Evolutionary conservation across 2,888 invertebrate species (phyloP).

Genomic region (Diploptera punctata): DNA sequence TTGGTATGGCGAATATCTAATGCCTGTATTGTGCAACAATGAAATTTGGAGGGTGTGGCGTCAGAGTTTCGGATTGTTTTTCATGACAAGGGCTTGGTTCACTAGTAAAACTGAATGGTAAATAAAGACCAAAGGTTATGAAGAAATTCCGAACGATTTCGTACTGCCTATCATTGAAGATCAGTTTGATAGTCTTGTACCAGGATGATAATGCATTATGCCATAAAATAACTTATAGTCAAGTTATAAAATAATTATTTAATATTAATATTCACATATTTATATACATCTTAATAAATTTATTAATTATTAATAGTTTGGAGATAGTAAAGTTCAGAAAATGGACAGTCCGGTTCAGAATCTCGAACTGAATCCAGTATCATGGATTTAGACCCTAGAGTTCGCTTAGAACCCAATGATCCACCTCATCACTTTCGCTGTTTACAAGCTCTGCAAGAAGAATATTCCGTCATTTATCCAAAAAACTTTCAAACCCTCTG

Average conservation of each 20-base stretch:
- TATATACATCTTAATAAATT: too few relatives aligned
- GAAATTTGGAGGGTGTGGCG: background rate
- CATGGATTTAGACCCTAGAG: background rate
- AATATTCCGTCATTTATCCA: too few relatives aligned
- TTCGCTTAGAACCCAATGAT: background rate
- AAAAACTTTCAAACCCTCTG: background rate
- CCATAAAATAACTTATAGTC: background rate
- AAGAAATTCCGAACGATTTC: background rate
- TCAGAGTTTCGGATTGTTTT: background rate
- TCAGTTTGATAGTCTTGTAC: background rate
- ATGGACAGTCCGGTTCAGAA: background rate
- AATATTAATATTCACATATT: too few relatives aligned
- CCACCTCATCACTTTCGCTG: background rate
- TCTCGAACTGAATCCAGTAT: background rate
- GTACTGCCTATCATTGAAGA: background rate
- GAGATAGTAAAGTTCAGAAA: background rate
- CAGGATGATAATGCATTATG: background rate
- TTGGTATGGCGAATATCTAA: background rate
- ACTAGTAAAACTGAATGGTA: background rate
- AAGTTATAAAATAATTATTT: too few relatives aligned
- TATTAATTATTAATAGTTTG: too few relatives aligned
- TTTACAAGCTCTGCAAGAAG: background rate
- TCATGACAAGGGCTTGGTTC: background rate
- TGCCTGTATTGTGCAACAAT: background rate
- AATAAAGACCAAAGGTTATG: background rate